Evolutionary conservation across 2,113 vertebrate species (phyloP).

Genomic region (Rhinoderma darwinii): DNA sequence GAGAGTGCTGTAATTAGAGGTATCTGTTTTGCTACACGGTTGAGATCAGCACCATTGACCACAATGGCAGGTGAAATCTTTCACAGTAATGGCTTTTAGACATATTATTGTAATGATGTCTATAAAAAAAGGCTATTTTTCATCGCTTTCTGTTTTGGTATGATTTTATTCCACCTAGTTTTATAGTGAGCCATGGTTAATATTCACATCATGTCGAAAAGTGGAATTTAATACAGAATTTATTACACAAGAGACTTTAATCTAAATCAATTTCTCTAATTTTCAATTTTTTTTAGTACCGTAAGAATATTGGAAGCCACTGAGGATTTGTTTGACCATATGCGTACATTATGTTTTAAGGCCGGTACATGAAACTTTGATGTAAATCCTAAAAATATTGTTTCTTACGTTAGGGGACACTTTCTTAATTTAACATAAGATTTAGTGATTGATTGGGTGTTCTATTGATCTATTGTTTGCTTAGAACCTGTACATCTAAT

Average conservation of each 20-base stretch:
- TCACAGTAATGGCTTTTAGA: slow-evolving; percentile 48
- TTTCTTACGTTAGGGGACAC: too few relatives aligned
- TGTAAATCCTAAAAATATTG: too few relatives aligned
- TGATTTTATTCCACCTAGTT: not conserved
- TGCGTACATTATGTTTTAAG: not conserved
- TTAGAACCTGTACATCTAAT: too few relatives aligned
- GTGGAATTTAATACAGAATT: not conserved
- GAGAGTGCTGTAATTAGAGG: slow-evolving; percentile 54
- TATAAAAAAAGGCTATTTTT: not conserved
- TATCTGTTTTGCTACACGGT: slow-evolving; percentile 47
- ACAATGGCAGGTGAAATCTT: slow-evolving; percentile 52
- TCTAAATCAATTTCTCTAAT: not conserved
- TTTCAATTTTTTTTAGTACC: not conserved
- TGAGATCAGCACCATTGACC: slow-evolving; percentile 51
- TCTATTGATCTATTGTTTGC: too few relatives aligned
- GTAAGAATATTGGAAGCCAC: not conserved
- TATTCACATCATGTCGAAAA: not conserved
- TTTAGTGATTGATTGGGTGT: too few relatives aligned
- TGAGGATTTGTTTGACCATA: not conserved
- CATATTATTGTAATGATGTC: slow-evolving; percentile 35
- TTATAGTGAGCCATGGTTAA: not conserved
- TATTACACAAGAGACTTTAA: not conserved
- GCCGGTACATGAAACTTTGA: too few relatives aligned
- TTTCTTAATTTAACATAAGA: too few relatives aligned
- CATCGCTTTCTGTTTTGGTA: not conserved